These are phyloP conservation scores for Melanotaenia maccullochi DNA, from an alignment of 2,797 vertebrate genomes.

Conservation along the genomic window DNA sequence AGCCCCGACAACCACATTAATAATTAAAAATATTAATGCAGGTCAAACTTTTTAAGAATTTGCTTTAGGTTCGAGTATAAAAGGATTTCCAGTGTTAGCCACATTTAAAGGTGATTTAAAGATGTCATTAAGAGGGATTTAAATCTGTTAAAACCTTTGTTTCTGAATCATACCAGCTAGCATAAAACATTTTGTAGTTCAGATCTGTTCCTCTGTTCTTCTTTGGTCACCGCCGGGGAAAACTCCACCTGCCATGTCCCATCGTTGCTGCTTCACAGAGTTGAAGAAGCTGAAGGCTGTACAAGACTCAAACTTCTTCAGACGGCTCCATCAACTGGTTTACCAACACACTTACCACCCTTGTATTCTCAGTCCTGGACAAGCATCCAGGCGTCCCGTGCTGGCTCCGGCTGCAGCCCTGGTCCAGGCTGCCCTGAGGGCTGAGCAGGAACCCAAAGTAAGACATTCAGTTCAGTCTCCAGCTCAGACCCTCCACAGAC, in stretches of 20 bases:
- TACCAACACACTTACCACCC: slow-evolving; percentile 29
- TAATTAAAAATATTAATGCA: not conserved
- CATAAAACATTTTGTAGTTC: not conserved
- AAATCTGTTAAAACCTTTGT: not conserved
- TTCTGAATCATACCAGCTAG: not conserved
- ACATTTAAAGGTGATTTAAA: not conserved
- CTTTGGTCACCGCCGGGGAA: slow-evolving; percentile 25
- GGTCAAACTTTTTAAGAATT: no score
- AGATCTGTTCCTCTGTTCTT: slow-evolving; percentile 26
- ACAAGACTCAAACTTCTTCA: slow-evolving; percentile 68
- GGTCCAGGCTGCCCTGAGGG: slow-evolving; percentile 36
- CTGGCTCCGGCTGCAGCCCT: slow-evolving; percentile 31
- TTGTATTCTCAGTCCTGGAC: slow-evolving; percentile 15
- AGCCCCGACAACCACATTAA: not conserved
- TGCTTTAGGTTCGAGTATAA: no score
- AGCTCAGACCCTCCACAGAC: slow-evolving; percentile 35
- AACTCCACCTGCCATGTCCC: slow-evolving; percentile 76
- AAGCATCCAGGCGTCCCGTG: slow-evolving; percentile 26
- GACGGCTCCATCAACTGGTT: slow-evolving; percentile 73
- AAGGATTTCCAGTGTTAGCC: not conserved
- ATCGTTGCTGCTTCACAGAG: slow-evolving; percentile 77
- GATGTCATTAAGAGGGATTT: not conserved
- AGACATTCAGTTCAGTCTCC: slow-evolving; percentile 49
- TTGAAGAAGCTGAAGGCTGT: slow-evolving; percentile 78
- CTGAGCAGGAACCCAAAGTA: slow-evolving; percentile 43